Conservation (phyloP, 2,888 invertebrate species). For the Latrodectus elegans region DNA sequence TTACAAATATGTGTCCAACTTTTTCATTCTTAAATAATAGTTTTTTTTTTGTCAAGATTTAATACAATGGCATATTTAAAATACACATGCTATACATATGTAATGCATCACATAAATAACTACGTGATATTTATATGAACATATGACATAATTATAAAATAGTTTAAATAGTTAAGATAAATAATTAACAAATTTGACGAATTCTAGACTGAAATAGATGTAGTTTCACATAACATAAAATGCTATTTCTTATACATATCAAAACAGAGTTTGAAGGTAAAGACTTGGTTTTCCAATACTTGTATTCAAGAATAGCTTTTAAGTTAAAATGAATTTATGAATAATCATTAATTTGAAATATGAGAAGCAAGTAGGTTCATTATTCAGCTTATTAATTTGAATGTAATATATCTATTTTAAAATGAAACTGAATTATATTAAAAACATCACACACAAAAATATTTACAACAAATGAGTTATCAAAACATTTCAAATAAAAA, state of each 20-base stretch:
- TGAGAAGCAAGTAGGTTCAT: not conserved
- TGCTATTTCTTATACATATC: not conserved
- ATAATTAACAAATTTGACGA: not conserved
- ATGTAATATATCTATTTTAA: not conserved
- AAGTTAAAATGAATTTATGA: not conserved
- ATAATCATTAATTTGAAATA: not conserved
- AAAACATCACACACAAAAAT: too few relatives aligned
- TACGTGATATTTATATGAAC: not conserved
- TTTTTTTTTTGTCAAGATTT: too few relatives aligned
- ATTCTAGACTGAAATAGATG: not conserved
- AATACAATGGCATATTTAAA: not conserved
- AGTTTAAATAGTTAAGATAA: not conserved
- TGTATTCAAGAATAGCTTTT: not conserved
- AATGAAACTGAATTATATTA: too few relatives aligned
- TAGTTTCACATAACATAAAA: not conserved
- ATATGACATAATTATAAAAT: slow-evolving; percentile 1
- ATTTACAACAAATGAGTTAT: too few relatives aligned
- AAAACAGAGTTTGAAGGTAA: slow-evolving; percentile 11
- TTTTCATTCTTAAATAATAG: too few relatives aligned
- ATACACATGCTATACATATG: slow-evolving; percentile 3
- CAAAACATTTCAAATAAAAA: too few relatives aligned
- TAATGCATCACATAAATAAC: slow-evolving; percentile 1
- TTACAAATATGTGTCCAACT: not conserved
- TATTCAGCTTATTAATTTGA: not conserved
- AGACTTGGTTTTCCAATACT: slow-evolving; percentile 2